phyloP scores from a whole-genome alignment of 2,888 invertebrate species.

The Xestia sexstrigata region DNA sequence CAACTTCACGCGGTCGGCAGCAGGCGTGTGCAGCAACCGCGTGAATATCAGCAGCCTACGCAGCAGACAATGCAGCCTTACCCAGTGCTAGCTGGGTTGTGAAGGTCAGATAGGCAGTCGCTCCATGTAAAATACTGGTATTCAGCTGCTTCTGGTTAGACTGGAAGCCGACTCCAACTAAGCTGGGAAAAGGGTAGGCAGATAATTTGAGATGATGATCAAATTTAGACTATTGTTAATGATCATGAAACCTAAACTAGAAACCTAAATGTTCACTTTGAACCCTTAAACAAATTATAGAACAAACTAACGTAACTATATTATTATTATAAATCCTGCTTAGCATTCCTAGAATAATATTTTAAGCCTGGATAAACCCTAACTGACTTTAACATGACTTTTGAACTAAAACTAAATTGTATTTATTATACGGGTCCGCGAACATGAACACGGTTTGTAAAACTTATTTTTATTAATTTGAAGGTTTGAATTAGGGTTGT shows the following conservation, averaged over 20 bases:
- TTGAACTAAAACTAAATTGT: slow-evolving; percentile 49
- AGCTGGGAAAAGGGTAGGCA: too few relatives aligned
- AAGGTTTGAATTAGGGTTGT: slow-evolving; percentile 9
- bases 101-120: too few relatives aligned
- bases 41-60: too few relatives aligned
- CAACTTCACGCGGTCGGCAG: too few relatives aligned
- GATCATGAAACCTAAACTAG: not conserved
- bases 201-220: too few relatives aligned
- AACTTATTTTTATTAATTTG: slow-evolving; percentile 12
- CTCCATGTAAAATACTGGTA: too few relatives aligned
- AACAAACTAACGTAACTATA: slow-evolving; percentile 1
- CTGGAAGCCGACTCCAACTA: too few relatives aligned
- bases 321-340: slow-evolving; percentile 29
- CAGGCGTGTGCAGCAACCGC: too few relatives aligned
- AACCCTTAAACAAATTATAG: slow-evolving; percentile 18
- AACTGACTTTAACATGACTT: slow-evolving; percentile 54
- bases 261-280: not conserved
- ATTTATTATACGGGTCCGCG: slow-evolving; percentile 27
- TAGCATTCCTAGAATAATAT: slow-evolving; percentile 36
- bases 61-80: too few relatives aligned
- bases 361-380: slow-evolving; percentile 34
- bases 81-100: too few relatives aligned
- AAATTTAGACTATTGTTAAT: too few relatives aligned
- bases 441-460: slow-evolving; percentile 14
- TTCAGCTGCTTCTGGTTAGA: too few relatives aligned